phyloP scores from a whole-genome alignment of 2,797 vertebrate species.

The Heliangelus exortis region DNA sequence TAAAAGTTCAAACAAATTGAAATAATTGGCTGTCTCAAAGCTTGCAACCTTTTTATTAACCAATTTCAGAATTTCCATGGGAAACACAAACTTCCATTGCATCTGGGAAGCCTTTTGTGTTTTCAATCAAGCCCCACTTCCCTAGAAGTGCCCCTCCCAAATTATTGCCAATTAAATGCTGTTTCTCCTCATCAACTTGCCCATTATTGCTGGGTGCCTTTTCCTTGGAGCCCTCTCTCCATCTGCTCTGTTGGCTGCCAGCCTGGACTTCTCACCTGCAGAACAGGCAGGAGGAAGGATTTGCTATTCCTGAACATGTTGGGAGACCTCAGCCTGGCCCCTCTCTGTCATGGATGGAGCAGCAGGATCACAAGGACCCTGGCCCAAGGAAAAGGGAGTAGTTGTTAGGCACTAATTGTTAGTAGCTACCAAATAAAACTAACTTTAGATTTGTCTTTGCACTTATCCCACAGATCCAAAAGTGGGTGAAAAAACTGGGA shows the following conservation, averaged over 20 bases:
- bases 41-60: background rate
- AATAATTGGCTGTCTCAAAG: constrained; percentile 27
- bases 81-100: background rate
- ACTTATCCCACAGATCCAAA: background rate
- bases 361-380: background rate
- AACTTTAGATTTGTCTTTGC: background rate
- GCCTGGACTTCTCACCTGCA: constrained; percentile 36
- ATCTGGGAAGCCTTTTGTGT: constrained; percentile 20
- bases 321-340: background rate
- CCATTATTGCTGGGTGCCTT: background rate
- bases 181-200: constrained; percentile 44
- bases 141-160: background rate
- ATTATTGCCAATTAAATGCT: constrained; percentile 30
- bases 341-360: fast-evolving
- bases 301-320: background rate
- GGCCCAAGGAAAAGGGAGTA: background rate
- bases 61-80: constrained; percentile 36
- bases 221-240: background rate
- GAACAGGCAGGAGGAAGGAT: background rate
- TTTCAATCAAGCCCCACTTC: constrained; percentile 22
- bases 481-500: background rate
- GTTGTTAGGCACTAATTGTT: background rate
- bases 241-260: background rate
- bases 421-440: background rate
- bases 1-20: constrained; percentile 55